These are phyloP conservation scores for Platypus cylindrus DNA, from an alignment of 2,888 invertebrate species.

Conservation along the genomic window DNA sequence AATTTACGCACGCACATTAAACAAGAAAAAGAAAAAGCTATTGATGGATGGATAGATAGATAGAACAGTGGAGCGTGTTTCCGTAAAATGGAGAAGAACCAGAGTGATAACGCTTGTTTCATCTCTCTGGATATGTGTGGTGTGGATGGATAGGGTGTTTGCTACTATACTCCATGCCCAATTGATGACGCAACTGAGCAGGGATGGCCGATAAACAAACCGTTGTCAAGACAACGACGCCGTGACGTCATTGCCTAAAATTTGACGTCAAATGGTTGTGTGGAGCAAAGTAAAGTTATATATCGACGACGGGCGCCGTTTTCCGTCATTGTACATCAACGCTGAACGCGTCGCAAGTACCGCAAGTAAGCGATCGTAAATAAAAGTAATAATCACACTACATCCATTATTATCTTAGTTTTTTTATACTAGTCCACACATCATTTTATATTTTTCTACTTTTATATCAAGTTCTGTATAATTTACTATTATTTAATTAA, in stretches of 20 bases:
- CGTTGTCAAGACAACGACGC: constrained; percentile 30
- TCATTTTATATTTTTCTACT: constrained; percentile 9
- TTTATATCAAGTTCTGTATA: too few relatives aligned
- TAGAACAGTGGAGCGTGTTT: too few relatives aligned
- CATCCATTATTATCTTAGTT: background rate
- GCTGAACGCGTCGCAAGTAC: constrained; percentile 26
- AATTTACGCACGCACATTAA: too few relatives aligned
- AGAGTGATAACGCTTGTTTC: too few relatives aligned
- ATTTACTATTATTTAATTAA: too few relatives aligned
- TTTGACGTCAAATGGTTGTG: constrained; percentile 34
- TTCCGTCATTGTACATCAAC: constrained; percentile 31
- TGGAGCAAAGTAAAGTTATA: constrained; percentile 28
- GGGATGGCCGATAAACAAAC: constrained; percentile 35
- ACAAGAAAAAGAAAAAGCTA: too few relatives aligned
- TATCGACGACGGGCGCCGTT: constrained; percentile 30
- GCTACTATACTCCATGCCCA: too few relatives aligned
- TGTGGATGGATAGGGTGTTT: too few relatives aligned
- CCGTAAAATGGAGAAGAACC: too few relatives aligned
- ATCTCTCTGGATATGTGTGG: too few relatives aligned
- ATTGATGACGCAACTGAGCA: constrained; percentile 48
- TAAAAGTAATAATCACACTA: constrained; percentile 2
- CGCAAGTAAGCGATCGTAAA: constrained; percentile 1
- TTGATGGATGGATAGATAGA: too few relatives aligned
- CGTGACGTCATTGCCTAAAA: constrained; percentile 29
- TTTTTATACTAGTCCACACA: background rate